Evolutionary conservation across 2,888 invertebrate species (phyloP).

Genomic region (Tenthredo distinguenda): DNA sequence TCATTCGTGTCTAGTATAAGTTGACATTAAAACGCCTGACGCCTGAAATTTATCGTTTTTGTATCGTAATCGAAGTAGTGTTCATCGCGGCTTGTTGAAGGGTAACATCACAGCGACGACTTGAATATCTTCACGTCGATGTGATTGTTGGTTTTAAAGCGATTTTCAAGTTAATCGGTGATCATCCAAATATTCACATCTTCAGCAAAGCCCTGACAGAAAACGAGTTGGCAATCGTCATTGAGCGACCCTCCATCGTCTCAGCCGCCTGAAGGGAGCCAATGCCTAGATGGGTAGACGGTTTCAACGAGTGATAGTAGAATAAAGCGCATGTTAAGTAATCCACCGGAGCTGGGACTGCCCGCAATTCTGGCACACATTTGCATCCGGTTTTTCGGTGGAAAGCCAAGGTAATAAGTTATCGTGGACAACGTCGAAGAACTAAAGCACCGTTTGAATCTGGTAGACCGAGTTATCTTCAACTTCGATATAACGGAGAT

Average conservation of each 20-base stretch:
- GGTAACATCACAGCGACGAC: background rate
- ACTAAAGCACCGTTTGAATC: too few relatives aligned
- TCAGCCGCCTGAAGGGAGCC: conserved; percentile 4
- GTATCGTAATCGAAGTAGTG: conserved; percentile 54
- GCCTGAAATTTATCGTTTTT: too few relatives aligned
- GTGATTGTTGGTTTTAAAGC: background rate
- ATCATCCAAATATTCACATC: conserved; percentile 11
- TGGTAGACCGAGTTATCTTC: too few relatives aligned
- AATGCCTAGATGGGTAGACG: background rate
- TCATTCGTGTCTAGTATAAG: too few relatives aligned
- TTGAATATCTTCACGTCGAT: background rate
- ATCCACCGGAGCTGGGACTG: background rate
- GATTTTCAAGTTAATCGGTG: background rate
- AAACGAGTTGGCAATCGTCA: background rate
- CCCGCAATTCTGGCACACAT: background rate
- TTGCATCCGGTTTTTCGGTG: background rate
- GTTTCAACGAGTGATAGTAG: background rate
- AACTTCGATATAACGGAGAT: too few relatives aligned
- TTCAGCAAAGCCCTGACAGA: conserved; percentile 27
- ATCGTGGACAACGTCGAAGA: too few relatives aligned
- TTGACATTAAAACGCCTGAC: too few relatives aligned
- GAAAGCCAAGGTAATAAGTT: conserved; percentile 7
- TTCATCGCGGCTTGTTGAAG: background rate
- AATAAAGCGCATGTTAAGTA: background rate
- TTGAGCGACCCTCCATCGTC: conserved; percentile 29